phyloP scores from a whole-genome alignment of 2,113 vertebrate species.

The Artemisiospiza belli region DNA sequence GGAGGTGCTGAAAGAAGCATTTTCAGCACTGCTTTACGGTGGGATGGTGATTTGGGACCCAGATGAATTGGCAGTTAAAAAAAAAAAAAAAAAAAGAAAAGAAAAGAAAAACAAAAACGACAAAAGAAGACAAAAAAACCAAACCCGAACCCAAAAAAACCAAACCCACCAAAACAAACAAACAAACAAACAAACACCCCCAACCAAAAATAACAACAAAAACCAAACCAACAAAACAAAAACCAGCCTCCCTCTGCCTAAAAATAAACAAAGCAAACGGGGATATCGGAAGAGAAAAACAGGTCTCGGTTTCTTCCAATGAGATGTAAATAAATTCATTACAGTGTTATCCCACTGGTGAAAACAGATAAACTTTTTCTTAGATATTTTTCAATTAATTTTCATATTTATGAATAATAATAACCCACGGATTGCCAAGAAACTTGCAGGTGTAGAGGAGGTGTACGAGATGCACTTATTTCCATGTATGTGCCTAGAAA shows the following conservation, averaged over 20 bases:
- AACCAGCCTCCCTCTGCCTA: accelerated
- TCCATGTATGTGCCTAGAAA: constrained; percentile 59
- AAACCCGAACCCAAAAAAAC: not conserved
- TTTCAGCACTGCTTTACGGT: not conserved
- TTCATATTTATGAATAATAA: constrained; percentile 57
- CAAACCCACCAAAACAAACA: not conserved
- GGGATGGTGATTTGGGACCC: not conserved
- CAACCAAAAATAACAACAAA: not conserved
- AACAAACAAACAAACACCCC: not conserved
- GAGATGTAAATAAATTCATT: constrained; percentile 78
- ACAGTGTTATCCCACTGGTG: constrained; percentile 65
- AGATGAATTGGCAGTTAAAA: not conserved
- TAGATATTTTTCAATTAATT: constrained; percentile 75
- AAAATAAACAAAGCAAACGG: not conserved
- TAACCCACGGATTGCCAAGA: constrained; percentile 24
- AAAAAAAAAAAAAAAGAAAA: not conserved
- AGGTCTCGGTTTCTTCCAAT: constrained; percentile 44
- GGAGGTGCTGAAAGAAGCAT: not conserved
- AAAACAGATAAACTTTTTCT: constrained; percentile 73
- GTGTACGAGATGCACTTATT: constrained; percentile 32
- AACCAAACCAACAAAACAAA: not conserved
- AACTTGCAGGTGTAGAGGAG: constrained; percentile 30
- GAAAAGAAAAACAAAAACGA: not conserved
- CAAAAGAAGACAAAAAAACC: not conserved
- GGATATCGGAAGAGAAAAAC: not conserved